Evolutionary conservation across 35 echinoderm and acorn worm species (phyloP).

Genomic region (Lytechinus pictus): DNA sequence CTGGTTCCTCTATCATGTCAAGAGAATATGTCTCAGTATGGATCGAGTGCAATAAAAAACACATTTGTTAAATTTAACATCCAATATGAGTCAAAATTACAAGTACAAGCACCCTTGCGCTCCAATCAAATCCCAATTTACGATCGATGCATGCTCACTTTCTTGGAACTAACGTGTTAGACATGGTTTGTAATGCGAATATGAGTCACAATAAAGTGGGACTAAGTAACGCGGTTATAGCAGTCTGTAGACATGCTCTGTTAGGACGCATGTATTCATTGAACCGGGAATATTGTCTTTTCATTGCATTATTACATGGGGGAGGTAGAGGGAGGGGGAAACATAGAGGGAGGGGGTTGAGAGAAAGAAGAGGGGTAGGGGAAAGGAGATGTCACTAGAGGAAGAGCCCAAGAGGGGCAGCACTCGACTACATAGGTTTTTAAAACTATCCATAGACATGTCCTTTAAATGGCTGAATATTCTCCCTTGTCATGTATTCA

Average conservation of each 20-base stretch:
- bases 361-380: no score
- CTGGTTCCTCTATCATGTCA: background rate
- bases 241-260: background rate
- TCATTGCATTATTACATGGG: background rate
- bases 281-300: background rate
- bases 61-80: background rate
- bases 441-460: no score
- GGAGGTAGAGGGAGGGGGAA: background rate
- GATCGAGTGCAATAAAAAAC: background rate
- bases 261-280: background rate
- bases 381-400: no score
- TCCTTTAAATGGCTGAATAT: no score
- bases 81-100: background rate
- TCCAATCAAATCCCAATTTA: slow-evolving; percentile 3
- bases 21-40: background rate
- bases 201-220: background rate
- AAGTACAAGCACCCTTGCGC: background rate
- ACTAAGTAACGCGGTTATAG: background rate
- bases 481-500: no score
- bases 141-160: background rate
- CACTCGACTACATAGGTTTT: no score
- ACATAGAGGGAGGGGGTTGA: background rate
- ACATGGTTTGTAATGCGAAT: background rate
- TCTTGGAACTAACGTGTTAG: background rate
- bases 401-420: no score